A percentile compares a stretch with the other conserved stretches of the same genome.
Evolutionary conservation across 1,140 invertebrate genomes (phyloP).

Genomic region (Bombus pyrosoma): DNA sequence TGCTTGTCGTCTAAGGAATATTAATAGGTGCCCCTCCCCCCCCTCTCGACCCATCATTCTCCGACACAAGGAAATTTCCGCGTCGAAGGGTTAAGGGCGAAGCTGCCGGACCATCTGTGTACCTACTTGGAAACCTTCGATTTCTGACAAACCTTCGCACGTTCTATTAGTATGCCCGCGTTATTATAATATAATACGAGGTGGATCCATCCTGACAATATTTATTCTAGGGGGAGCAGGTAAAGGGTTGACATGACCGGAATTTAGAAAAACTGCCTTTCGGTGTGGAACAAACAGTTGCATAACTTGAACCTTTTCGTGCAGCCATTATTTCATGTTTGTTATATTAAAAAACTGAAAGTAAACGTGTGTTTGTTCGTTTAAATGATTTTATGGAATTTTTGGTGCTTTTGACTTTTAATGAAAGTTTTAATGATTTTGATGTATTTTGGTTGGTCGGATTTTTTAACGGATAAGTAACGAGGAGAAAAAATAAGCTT

Average conservation of each 20-base stretch:
- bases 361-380: neutral
- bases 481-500: neutral
- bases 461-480: neutral
- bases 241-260: slow-evolving; percentile 31
- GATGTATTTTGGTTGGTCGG: neutral
- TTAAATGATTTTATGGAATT: neutral
- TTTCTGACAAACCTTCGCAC: slow-evolving; percentile 38
- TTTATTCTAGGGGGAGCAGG: slow-evolving; percentile 46
- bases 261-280: slow-evolving; percentile 18
- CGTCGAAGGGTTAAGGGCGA: slow-evolving; percentile 60
- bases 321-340: neutral
- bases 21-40: slow-evolving; percentile 57
- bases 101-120: slow-evolving; percentile 55
- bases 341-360: neutral
- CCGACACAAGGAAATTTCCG: slow-evolving; percentile 52
- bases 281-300: neutral
- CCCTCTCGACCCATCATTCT: slow-evolving; percentile 41
- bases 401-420: neutral
- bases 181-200: slow-evolving; percentile 51
- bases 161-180: slow-evolving; percentile 37
- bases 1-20: slow-evolving; percentile 58
- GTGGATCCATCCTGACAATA: slow-evolving; percentile 44
- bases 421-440: neutral
- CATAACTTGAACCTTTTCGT: neutral
- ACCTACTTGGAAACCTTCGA: slow-evolving; percentile 33